Conservation (phyloP, 2,113 vertebrate species). For the Saimiri boliviensis region DNA sequence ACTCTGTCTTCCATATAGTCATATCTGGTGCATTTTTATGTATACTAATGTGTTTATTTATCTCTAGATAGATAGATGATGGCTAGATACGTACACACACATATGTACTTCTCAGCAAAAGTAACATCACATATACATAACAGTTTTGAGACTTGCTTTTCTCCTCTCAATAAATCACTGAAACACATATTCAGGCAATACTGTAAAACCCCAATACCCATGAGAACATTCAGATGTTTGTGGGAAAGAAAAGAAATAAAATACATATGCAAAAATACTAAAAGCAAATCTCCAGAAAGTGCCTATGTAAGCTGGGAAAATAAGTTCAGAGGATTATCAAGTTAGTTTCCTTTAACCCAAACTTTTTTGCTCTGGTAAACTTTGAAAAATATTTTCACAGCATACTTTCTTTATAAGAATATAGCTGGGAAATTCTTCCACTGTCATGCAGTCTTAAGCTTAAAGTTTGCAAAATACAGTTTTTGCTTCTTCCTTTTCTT, state of each 20-base stretch:
- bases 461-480: slow-evolving; percentile 63
- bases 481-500: slow-evolving; percentile 63
- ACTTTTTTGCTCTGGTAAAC: not conserved
- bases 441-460: slow-evolving; percentile 49
- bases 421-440: not conserved
- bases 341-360: not conserved
- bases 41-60: not conserved
- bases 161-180: not conserved
- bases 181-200: not conserved
- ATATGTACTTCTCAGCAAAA: not conserved
- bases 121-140: not conserved
- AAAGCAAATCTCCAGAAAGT: not conserved
- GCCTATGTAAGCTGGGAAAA: not conserved
- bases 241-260: slow-evolving; percentile 31
- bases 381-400: slow-evolving; percentile 16
- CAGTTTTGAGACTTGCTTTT: slow-evolving; percentile 2
- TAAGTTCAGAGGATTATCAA: slow-evolving; percentile 23
- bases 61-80: not conserved
- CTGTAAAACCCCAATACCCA: not conserved
- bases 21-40: not conserved
- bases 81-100: not conserved
- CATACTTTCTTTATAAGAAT: slow-evolving; percentile 24
- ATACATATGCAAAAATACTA: not conserved
- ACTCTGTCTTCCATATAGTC: not conserved
- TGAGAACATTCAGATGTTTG: not conserved